phyloP scores from a whole-genome alignment of 2,113 vertebrate genomes.

The Guaruba guarouba region DNA sequence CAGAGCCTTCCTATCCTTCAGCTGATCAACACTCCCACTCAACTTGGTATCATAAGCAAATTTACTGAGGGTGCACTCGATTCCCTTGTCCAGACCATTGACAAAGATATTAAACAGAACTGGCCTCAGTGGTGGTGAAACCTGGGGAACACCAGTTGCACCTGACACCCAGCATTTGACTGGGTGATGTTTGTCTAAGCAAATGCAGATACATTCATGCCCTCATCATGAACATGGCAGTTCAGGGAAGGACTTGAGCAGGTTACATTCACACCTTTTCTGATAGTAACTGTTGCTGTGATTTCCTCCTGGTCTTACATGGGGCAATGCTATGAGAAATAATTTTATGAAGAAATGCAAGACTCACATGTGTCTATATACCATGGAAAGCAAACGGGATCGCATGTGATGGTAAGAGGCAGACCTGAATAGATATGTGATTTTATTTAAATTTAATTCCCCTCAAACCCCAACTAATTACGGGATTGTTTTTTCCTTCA shows the following conservation, averaged over 20 bases:
- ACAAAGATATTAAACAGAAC: background rate
- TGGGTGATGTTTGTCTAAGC: background rate
- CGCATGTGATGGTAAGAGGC: rapidly evolving
- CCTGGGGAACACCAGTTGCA: background rate
- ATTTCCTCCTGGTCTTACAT: background rate
- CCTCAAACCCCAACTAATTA: background rate
- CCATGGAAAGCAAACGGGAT: background rate
- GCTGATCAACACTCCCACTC: background rate
- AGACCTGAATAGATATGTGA: background rate
- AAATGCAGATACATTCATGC: background rate
- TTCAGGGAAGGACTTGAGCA: no score
- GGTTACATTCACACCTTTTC: background rate
- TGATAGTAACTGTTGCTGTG: background rate
- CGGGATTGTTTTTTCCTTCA: background rate
- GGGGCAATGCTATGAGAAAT: background rate
- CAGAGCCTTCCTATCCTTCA: background rate
- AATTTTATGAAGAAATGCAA: background rate
- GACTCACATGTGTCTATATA: no score
- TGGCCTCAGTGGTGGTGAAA: background rate
- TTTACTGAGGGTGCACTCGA: background rate
- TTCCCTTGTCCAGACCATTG: background rate
- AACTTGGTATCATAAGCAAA: background rate
- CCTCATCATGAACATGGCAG: background rate
- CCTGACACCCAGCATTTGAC: background rate
- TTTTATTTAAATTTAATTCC: background rate